Base-by-base conservation (phyloP, 2,888 invertebrate species). In the Hypomecis atomaria region DNA sequence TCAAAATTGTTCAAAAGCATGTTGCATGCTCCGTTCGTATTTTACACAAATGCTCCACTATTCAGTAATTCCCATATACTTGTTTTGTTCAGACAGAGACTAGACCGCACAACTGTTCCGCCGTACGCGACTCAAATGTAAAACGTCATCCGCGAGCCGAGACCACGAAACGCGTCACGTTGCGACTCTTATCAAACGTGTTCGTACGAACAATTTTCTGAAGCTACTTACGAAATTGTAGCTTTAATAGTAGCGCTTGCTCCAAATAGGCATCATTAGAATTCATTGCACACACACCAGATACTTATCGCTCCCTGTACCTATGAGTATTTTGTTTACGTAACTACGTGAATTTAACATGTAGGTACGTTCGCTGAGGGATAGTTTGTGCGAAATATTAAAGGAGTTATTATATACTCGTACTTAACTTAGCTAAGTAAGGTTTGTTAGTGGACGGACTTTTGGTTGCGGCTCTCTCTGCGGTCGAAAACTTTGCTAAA, bases 91-190 rank as follows among this genome's bases (percentile, higher is more conserved):
- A 59, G 63, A 59, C 42, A 44, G 9, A 42, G 45, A 36, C 59
- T 42, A 57, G 57, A 60, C 60, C 52, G 33, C 59, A 50, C 52
- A 56, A 59, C 50, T 56, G 56, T 65, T 53, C 43, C 47, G 64
- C 66, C 71, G 68, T 75, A 81, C 78, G 78, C 80, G 76, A 78
- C 74, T 75, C 72, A 80, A 83, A 86, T 86, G 83, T 84, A 63
- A 85, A 86, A 88, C 85, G 84, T 84, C 84, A 83, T 79, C 70
- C 62, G 78, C 81, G 76, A 83, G 78, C 70, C 62, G 79, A 81
- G 76, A 83, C 78, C 77, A 78, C 78, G 77, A 72, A 80, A 79
- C 75, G 78, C 78, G 79, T 79, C 84, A 81, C 79, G 79, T 80
- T 78, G 78, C 79, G 81, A 81, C 80, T 82, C 82, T 80, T 86